These are phyloP conservation scores for Synergus umbraculus DNA, from an alignment of 2,888 invertebrate genomes.

Conservation along the genomic window DNA sequence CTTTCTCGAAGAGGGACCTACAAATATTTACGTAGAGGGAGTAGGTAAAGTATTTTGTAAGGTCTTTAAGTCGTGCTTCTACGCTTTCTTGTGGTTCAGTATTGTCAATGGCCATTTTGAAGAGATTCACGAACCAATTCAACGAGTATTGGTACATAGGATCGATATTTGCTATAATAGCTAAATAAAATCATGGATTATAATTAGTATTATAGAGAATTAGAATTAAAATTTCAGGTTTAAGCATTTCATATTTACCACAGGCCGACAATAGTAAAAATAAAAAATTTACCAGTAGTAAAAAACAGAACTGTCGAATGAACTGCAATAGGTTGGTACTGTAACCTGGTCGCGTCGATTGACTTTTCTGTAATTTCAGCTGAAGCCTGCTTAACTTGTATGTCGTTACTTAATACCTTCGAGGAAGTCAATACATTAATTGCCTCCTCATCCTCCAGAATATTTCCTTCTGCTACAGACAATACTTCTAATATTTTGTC, in stretches of 20 bases:
- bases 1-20: slow-evolving; percentile 95
- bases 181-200: slow-evolving; percentile 76
- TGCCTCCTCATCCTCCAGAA: slow-evolving; percentile 94
- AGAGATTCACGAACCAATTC: slow-evolving; percentile 95
- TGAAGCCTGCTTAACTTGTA: slow-evolving; percentile 92
- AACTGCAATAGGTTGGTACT: slow-evolving; percentile 93
- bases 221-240: neutral
- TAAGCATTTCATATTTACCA: neutral
- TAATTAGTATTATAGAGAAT: neutral
- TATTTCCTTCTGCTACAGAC: slow-evolving; percentile 86
- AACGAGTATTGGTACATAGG: slow-evolving; percentile 99
- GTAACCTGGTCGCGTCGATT: slow-evolving; percentile 90
- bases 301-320: slow-evolving; percentile 95
- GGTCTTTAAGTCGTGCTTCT: slow-evolving; percentile 84
- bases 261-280: neutral
- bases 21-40: slow-evolving; percentile 94
- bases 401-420: slow-evolving; percentile 93
- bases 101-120: slow-evolving; percentile 90
- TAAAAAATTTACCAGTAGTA: slow-evolving; percentile 84
- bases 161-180: slow-evolving; percentile 93
- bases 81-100: slow-evolving; percentile 92
- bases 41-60: slow-evolving; percentile 91
- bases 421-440: slow-evolving; percentile 92
- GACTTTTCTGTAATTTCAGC: slow-evolving; percentile 94
- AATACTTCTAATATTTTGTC: slow-evolving; percentile 91